phyloP scores from a whole-genome alignment of 2,797 vertebrate species.

The Falco berigora region DNA sequence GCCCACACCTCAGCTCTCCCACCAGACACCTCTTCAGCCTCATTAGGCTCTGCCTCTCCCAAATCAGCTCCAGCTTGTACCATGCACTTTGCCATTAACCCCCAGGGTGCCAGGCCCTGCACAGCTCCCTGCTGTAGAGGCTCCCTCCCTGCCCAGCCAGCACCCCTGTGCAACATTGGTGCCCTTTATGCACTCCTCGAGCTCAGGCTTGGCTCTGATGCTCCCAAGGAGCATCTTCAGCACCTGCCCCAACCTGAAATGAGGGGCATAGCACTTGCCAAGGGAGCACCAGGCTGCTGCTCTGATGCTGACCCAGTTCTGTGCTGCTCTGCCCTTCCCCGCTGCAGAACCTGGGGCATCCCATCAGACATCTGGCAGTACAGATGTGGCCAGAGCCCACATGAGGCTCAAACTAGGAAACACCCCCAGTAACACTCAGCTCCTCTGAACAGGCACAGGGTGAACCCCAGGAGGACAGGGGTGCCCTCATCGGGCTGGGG shows the following conservation, averaged over 20 bases:
- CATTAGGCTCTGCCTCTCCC: neutral
- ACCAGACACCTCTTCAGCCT: neutral
- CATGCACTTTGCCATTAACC: neutral
- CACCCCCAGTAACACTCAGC: neutral
- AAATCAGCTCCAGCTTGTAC: neutral
- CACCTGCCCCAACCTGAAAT: neutral
- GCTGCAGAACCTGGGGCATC: neutral
- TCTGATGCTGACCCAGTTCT: neutral
- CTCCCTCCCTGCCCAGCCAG: neutral
- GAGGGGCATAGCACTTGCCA: neutral
- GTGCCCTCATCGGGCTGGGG: neutral
- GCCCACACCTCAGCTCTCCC: neutral
- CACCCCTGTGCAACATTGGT: fast-evolving
- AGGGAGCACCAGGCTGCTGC: neutral
- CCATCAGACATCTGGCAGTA: neutral
- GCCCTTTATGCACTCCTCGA: fast-evolving
- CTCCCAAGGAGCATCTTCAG: neutral
- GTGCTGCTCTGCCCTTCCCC: neutral
- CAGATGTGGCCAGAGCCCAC: fast-evolving
- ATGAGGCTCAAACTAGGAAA: neutral
- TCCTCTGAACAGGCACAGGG: neutral
- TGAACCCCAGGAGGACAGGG: neutral
- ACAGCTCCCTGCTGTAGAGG: neutral
- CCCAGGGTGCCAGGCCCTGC: neutral
- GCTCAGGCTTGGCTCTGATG: neutral